phyloP scores from a whole-genome alignment of 2,113 vertebrate genomes.

The Propithecus coquereli region DNA sequence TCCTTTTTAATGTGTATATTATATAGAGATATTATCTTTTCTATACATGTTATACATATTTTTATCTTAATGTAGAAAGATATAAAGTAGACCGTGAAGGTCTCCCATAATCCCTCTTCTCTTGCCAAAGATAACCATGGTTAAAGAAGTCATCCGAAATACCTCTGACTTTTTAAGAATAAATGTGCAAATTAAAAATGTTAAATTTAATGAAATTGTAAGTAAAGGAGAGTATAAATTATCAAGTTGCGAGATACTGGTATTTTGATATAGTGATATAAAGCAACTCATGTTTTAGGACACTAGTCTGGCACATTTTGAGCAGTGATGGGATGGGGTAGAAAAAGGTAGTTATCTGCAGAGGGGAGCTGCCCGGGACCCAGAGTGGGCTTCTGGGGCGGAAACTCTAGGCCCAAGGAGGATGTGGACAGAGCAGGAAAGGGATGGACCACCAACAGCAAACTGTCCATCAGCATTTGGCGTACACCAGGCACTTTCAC shows the following conservation, averaged over 20 bases:
- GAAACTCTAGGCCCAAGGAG: neutral
- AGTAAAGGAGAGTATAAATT: neutral
- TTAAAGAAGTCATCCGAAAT: neutral
- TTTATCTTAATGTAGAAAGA: neutral
- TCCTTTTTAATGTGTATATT: neutral
- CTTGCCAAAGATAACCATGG: neutral
- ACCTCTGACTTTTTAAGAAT: constrained; percentile 22
- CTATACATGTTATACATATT: neutral
- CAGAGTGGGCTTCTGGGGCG: neutral
- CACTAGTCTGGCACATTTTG: neutral
- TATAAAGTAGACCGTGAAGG: neutral
- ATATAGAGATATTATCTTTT: neutral
- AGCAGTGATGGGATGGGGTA: no score
- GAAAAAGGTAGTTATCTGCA: neutral
- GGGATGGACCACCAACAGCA: fast-evolving
- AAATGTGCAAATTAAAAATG: neutral
- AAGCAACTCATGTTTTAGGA: neutral
- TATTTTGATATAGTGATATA: neutral
- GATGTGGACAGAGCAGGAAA: neutral
- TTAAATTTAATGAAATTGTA: neutral
- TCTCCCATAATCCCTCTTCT: neutral
- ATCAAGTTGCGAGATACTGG: neutral
- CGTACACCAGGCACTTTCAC: neutral
- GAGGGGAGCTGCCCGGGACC: neutral
- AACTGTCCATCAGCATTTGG: neutral